A percentile compares a stretch with the other conserved stretches of the same genome.
These are phyloP conservation scores for Rhynchonycteris naso DNA, from an alignment of 2,797 vertebrate species.

Conservation along the genomic window DNA sequence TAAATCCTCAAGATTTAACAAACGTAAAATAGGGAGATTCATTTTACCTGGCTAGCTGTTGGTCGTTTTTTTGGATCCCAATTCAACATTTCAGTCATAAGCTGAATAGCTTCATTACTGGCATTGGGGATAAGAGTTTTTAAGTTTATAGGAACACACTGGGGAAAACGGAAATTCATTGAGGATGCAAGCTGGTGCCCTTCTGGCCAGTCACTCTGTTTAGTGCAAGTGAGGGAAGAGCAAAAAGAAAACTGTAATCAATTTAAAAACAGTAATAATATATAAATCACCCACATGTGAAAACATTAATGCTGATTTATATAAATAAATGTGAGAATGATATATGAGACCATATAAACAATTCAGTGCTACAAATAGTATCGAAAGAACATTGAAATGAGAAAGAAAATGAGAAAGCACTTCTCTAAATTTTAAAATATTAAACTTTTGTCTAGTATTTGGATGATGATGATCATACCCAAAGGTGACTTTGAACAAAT, in stretches of 20 bases:
- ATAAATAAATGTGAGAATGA: slow-evolving; percentile 8
- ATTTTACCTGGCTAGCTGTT: slow-evolving; percentile 93
- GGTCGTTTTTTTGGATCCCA: slow-evolving; percentile 98
- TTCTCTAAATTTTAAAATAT: neutral
- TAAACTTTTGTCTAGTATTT: neutral
- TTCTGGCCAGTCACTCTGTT: slow-evolving; percentile 95
- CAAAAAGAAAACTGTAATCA: neutral
- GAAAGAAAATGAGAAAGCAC: neutral
- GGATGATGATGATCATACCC: neutral
- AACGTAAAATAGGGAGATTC: neutral
- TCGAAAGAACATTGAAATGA: neutral
- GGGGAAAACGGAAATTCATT: slow-evolving; percentile 98
- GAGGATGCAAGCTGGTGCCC: slow-evolving; percentile 94
- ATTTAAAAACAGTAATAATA: slow-evolving; percentile 34
- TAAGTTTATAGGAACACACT: slow-evolving; percentile 95
- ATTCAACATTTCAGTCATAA: slow-evolving; percentile 94
- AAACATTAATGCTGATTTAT: neutral
- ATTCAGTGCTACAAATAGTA: neutral
- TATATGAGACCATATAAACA: neutral
- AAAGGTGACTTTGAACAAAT: neutral
- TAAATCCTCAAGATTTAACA: neutral
- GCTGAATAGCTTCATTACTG: slow-evolving; percentile 93
- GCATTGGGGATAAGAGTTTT: slow-evolving; percentile 98
- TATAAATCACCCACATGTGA: neutral
- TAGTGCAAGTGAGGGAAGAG: neutral